Evolutionary conservation across 2,888 invertebrate genomes (phyloP).

Genomic region (Troides helena): DNA sequence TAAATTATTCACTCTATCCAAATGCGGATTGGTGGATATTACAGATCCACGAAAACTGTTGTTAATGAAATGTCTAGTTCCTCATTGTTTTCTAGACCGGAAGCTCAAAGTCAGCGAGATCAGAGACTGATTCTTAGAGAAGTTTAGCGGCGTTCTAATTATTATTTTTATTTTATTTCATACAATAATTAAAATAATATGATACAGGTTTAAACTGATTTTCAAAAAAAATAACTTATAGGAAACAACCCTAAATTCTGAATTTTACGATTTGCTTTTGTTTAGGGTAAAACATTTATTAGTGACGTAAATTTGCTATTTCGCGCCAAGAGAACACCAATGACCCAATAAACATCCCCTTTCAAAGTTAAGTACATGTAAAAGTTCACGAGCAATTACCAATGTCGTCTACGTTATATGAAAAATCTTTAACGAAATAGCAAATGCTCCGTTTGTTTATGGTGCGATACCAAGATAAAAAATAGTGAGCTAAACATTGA

Average conservation of each 20-base stretch:
- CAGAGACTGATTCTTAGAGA: no score
- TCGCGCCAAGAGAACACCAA: conserved; percentile 78
- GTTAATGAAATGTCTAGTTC: no score
- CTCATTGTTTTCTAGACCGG: no score
- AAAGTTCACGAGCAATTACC: conserved; percentile 74
- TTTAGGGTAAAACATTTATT: conserved; percentile 76
- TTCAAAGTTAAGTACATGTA: conserved; percentile 64
- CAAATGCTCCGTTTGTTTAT: neutral
- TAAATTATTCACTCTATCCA: no score
- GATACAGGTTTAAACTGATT: neutral
- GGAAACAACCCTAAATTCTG: neutral
- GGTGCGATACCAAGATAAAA: neutral
- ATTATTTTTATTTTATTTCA: neutral
- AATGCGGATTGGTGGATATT: no score
- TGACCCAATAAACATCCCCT: conserved; percentile 75
- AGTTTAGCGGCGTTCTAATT: no score
- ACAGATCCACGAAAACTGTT: no score
- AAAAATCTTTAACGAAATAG: neutral
- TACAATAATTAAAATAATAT: neutral
- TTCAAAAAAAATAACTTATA: conserved; percentile 1
- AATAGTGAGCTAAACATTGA: neutral
- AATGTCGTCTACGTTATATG: conserved; percentile 26
- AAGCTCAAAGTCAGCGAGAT: no score
- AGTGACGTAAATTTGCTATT: conserved; percentile 77
- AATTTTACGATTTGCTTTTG: conserved; percentile 74